Evolutionary conservation across 2,797 vertebrate genomes (phyloP).

Genomic region (Rousettus madagascariensis): DNA sequence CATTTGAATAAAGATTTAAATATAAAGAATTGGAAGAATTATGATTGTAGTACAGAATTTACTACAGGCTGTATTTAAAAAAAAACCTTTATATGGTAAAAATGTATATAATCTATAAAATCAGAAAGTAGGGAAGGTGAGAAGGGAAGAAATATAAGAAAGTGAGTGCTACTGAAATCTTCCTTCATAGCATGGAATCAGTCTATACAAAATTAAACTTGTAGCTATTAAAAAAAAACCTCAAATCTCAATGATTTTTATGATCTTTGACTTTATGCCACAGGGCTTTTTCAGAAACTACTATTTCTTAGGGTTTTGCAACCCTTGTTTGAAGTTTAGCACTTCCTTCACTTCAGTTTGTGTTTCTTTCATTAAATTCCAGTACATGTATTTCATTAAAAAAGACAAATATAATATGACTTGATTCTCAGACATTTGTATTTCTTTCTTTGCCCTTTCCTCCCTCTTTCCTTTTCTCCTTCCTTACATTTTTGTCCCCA

Average conservation of each 20-base stretch:
- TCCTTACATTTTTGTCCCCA: background rate
- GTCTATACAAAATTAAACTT: background rate
- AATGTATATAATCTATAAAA: constrained; percentile 1
- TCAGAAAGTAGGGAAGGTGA: background rate
- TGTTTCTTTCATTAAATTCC: constrained; percentile 22
- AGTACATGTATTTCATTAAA: constrained; percentile 11
- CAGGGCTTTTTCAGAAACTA: background rate
- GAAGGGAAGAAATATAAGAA: background rate
- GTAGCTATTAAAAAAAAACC: background rate
- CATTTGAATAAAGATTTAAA: constrained; percentile 11
- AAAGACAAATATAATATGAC: background rate
- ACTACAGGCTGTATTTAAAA: background rate
- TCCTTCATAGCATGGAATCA: background rate
- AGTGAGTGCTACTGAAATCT: background rate
- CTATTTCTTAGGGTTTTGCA: background rate
- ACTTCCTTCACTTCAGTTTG: background rate
- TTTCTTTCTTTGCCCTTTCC: background rate
- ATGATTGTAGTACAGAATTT: background rate
- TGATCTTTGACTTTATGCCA: background rate
- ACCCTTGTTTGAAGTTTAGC: constrained; percentile 3
- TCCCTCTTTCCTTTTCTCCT: background rate
- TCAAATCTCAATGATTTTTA: background rate
- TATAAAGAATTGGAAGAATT: constrained; percentile 15
- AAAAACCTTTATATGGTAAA: background rate
- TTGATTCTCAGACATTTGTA: background rate